These are phyloP conservation scores for Psammodynastes pulverulentus DNA, from an alignment of 2,113 vertebrate genomes.

Conservation along the genomic window DNA sequence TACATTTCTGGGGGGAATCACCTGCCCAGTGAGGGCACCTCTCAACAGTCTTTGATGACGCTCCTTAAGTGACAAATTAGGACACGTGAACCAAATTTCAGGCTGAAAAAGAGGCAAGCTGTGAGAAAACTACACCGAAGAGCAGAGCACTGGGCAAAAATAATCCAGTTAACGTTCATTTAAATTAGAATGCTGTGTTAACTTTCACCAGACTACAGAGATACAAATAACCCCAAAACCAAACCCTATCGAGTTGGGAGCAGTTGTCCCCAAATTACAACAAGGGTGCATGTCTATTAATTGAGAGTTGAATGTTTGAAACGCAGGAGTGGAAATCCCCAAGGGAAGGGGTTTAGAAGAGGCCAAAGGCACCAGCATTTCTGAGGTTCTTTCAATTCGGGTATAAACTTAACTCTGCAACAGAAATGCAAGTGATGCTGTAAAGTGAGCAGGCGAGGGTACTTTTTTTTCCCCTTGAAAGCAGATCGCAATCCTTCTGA, in stretches of 20 bases:
- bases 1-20: fast-evolving
- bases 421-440: background rate
- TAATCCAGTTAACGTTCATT: background rate
- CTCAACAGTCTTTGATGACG: background rate
- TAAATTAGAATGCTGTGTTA: background rate
- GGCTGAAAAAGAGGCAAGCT: background rate
- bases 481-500: constrained; percentile 29
- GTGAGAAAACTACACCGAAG: background rate
- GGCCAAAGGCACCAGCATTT: constrained; percentile 20
- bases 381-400: constrained; percentile 23
- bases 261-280: background rate
- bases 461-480: background rate
- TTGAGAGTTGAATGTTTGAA: background rate
- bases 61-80: background rate
- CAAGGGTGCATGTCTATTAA: background rate
- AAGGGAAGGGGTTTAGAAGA: constrained; percentile 17
- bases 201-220: background rate
- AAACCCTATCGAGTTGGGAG: background rate
- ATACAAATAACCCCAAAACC: background rate
- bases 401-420: background rate
- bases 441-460: constrained; percentile 10
- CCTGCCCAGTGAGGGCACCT: background rate
- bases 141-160: background rate
- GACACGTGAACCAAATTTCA: fast-evolving
- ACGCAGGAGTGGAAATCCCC: background rate